Base-by-base conservation (phyloP, 2,888 invertebrate genomes). In the Dione juno region DNA sequence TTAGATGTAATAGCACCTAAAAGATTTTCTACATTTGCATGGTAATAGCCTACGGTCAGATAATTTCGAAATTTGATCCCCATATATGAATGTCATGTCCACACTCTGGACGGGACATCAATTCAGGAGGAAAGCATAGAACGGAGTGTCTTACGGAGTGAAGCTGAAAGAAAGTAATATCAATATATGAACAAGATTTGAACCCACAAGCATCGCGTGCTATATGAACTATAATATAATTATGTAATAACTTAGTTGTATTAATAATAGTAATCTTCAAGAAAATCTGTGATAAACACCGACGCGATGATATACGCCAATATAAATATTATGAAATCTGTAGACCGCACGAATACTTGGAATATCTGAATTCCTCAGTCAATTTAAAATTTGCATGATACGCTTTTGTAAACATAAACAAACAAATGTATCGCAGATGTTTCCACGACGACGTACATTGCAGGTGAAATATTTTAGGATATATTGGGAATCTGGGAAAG, bases 331-430 rank as follows among this genome's bases (percentile, higher is more conserved):
- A 64, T 64, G 64, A 64, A 50, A 50, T 50, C 50, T 64, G 64
- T 64, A 64, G 14, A 48, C 50, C 37, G 64, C 37, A 35, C 50
- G 19, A 50, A 19, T 52, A 52, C 50, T 13, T 1, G 50, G 21
- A 64, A 52, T 64, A 37, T 19, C 19, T 40, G 50, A 64, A 64
- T 50, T 50, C 48, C 48, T 50, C 13, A 52, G 50, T 64, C 1
- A 13, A 50, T 64, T 52, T 64, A 66, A 71, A 67, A 64, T 52
- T 65, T 67, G 72, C 72, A 73, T 70, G 72, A 21, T n/a, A 59
- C 54, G 72, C 72, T 73, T 72, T 13, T 19, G 64, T 67, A 45
- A 67, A 70, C 57, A 66, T 37, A 54, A 37, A 57, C 54, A 21
- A 57, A 57, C 9, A n/a, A n/a, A 28, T 28, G 28, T 35, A 64